phyloP scores from a whole-genome alignment of 2,113 vertebrate species.

The Isichthys henryi region DNA sequence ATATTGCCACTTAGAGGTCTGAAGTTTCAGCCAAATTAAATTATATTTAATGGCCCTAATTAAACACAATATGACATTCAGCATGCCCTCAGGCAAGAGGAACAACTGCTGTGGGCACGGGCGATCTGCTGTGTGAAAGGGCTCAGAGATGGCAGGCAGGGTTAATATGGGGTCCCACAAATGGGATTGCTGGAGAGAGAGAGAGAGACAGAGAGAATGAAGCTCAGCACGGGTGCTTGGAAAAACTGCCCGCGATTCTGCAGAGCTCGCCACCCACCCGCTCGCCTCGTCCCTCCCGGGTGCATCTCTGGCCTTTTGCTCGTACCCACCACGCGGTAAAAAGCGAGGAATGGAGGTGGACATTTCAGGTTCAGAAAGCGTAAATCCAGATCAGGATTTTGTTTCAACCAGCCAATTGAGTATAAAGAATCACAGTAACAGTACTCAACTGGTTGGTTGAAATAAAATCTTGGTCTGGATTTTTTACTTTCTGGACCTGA shows the following conservation, averaged over 20 bases:
- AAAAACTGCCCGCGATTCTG: background rate
- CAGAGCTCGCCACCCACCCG: background rate
- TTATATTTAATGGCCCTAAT: constrained; percentile 62
- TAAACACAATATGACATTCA: constrained; percentile 46
- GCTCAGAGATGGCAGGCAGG: background rate
- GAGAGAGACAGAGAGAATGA: background rate
- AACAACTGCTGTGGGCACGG: constrained; percentile 23
- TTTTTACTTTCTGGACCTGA: no score
- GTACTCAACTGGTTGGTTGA: no score
- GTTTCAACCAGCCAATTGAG: no score
- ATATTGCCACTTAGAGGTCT: constrained; percentile 59
- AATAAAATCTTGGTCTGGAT: no score
- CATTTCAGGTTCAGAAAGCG: no score
- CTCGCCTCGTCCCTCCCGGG: background rate
- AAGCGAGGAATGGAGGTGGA: background rate
- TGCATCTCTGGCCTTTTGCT: background rate
- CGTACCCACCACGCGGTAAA: background rate
- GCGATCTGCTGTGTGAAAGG: background rate
- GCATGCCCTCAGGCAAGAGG: constrained; percentile 17
- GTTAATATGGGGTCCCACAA: background rate
- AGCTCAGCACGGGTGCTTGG: background rate
- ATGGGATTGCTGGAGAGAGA: background rate
- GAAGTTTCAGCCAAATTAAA: constrained; percentile 61
- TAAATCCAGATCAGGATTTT: no score
- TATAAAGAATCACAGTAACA: no score